Conservation (phyloP, 2,797 vertebrate species). For the Fistularia commersonii region DNA sequence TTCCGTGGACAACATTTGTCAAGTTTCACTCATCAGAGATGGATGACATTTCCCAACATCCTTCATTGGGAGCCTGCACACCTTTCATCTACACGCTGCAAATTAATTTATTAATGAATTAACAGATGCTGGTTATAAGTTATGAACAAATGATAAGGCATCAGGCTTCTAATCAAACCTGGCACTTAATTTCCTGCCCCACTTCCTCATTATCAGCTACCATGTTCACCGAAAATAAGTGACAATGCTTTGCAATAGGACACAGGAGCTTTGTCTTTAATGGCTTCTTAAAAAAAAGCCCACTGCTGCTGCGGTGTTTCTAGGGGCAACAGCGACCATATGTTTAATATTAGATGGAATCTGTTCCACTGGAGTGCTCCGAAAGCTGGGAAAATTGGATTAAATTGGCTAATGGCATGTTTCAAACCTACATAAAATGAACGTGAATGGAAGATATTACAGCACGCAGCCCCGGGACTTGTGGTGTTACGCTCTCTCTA, state of each 20-base stretch:
- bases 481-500: constrained; percentile 62
- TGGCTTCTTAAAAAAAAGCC: constrained; percentile 54
- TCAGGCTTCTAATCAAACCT: constrained; percentile 78
- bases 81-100: constrained; percentile 61
- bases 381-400: constrained; percentile 82
- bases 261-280: constrained; percentile 66
- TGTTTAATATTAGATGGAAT: constrained; percentile 86
- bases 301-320: constrained; percentile 59
- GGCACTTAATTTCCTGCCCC: constrained; percentile 81
- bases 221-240: constrained; percentile 69
- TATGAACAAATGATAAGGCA: constrained; percentile 83
- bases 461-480: constrained; percentile 49
- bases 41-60: constrained; percentile 64
- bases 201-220: constrained; percentile 79
- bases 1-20: constrained; percentile 74
- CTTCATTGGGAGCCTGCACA: constrained; percentile 47
- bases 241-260: constrained; percentile 62
- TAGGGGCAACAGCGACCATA: constrained; percentile 73
- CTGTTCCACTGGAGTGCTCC: constrained; percentile 80
- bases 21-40: constrained; percentile 67
- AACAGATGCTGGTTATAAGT: constrained; percentile 81
- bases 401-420: constrained; percentile 86
- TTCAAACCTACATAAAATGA: constrained; percentile 83
- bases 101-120: constrained; percentile 77
- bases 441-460: constrained; percentile 81